phyloP scores from a whole-genome alignment of 2,797 vertebrate species.

The Sternotherus odoratus region DNA sequence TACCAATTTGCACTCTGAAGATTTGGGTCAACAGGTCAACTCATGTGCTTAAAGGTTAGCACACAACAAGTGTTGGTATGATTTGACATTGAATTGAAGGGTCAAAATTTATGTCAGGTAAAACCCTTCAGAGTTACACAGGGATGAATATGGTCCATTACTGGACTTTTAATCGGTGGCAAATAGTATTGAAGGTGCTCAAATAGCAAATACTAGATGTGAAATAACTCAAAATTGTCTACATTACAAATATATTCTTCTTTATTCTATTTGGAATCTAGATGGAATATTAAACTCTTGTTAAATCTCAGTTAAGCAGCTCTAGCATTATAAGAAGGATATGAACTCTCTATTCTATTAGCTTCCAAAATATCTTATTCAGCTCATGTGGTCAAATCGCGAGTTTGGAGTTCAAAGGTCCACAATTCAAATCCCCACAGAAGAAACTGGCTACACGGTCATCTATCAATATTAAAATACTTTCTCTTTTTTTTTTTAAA shows the following conservation, averaged over 20 bases:
- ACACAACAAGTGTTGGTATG: background rate
- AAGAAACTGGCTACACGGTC: background rate
- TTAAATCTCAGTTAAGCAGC: background rate
- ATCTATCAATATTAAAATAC: background rate
- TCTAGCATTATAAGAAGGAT: conserved; percentile 14
- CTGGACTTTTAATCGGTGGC: background rate
- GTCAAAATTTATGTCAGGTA: background rate
- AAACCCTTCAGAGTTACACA: background rate
- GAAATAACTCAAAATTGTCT: background rate
- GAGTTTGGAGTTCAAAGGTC: background rate
- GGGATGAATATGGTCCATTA: conserved; percentile 10
- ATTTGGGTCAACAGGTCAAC: background rate
- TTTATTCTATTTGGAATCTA: background rate
- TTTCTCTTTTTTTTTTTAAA: background rate
- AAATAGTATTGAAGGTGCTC: background rate
- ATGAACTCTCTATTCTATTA: background rate
- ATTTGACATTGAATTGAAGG: background rate
- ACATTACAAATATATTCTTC: background rate
- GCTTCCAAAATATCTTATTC: background rate
- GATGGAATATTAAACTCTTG: background rate
- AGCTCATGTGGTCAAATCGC: background rate
- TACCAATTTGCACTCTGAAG: background rate
- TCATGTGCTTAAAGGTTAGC: background rate
- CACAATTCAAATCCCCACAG: background rate
- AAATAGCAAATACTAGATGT: background rate